Base-by-base conservation (phyloP, 1,140 invertebrate species). In the Musca vetustissima region DNA sequence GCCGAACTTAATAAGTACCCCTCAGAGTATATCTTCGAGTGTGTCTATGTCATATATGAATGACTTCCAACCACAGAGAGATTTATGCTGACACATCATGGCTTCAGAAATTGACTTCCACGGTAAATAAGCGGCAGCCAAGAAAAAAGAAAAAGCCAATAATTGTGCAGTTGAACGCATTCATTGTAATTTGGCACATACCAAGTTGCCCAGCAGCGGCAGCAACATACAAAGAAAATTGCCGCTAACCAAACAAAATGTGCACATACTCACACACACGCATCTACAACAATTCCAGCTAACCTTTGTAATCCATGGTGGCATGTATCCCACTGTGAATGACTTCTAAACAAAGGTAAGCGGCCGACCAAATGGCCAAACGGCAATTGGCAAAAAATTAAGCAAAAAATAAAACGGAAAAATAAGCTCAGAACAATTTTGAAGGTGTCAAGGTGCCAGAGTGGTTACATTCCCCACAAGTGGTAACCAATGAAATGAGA, bases 141-240 rank as follows among this genome's bases (percentile, higher is more conserved):
- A 43, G 36, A 15, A 57, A n/a, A n/a, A n/a, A n/a, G n/a, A n/a
- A n/a, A n/a, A 57, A 57, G 28, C 53, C 53, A 57, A 57, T 57
- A 57, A 28, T 57, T 57, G 53, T 28, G 25, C 53, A 57, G 2
- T 28, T 57, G 53, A 57, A 57, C 53, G 53, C 53, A 57, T 57
- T 28, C 53, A 22, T 28, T 57, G 22, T 22, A 25, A 57, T 57
- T 57, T 43, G 36, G 36, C 36, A 43, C 36, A 43, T 43, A 43
- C 7, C 36, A 43, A 43, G 11, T 13, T 43, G 36, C 6, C 36
- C 36, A 43, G 36, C 36, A 43, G 36, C 36, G 11, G 36, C 36
- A 28, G 28, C 28, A 28, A 8, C 28, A 4, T 28, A 43, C 36
- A 43, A 43, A 43, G 36, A 57, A 57, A 25, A 22, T 28, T 57